phyloP scores from a whole-genome alignment of 2,888 invertebrate species.

The Amaurobius ferox region DNA sequence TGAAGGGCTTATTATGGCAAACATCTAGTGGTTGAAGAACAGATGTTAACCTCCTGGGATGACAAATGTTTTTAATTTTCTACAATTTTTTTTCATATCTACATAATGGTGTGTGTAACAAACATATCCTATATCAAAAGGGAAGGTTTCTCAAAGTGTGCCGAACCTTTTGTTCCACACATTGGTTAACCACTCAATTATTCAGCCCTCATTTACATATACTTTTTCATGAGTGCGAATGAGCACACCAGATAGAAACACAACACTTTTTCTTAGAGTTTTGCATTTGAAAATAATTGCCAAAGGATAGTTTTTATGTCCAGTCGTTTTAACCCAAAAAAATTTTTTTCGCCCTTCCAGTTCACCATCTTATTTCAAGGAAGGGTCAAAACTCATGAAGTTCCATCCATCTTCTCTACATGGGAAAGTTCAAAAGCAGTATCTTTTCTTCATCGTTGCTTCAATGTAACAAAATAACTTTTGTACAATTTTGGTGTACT shows the following conservation, averaged over 20 bases:
- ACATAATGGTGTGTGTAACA: background rate
- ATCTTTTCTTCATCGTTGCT: background rate
- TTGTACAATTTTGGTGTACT: background rate
- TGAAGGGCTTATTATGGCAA: constrained; percentile 62
- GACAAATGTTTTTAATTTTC: constrained; percentile 27
- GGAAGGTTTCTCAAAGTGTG: background rate
- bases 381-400: background rate
- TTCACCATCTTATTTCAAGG: background rate
- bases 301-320: background rate
- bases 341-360: background rate
- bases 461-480: background rate
- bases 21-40: constrained; percentile 70
- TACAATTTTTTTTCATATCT: background rate
- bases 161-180: background rate
- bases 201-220: background rate
- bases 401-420: background rate
- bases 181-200: background rate
- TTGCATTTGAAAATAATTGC: background rate
- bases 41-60: constrained; percentile 63
- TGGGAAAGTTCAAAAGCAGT: background rate
- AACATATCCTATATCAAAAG: constrained; percentile 3
- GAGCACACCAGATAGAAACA: background rate
- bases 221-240: background rate
- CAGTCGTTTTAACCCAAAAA: background rate
- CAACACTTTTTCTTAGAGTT: background rate